These are phyloP conservation scores for Phallusia fumigata DNA, from an alignment of 23 tunicate species.

Conservation along the genomic window DNA sequence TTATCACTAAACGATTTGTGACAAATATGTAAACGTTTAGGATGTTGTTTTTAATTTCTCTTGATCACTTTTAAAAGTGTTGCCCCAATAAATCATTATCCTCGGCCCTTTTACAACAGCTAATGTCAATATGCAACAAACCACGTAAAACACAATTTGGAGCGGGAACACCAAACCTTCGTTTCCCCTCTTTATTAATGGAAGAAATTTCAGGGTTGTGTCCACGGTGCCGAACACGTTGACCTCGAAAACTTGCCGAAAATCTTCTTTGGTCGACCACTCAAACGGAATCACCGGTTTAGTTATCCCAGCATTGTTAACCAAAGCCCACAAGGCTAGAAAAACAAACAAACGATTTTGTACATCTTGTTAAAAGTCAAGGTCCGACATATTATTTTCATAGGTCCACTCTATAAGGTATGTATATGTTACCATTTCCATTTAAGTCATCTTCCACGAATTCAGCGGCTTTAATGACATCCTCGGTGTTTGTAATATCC, in stretches of 20 bases:
- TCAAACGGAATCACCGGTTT: conserved; percentile 25
- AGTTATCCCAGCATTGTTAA: conserved; percentile 39
- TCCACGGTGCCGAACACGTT: conserved; percentile 37
- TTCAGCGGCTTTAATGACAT: background rate
- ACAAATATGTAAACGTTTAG: too few species aligned
- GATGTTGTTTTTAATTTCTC: too few species aligned
- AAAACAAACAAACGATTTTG: too few species aligned
- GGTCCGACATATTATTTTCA: too few species aligned
- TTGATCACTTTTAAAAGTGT: too few species aligned
- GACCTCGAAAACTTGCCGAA: conserved; percentile 27
- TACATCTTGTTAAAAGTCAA: background rate
- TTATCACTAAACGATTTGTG: too few species aligned
- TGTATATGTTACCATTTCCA: background rate
- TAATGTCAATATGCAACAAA: too few species aligned
- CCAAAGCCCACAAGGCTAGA: conserved; percentile 50
- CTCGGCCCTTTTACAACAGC: too few species aligned
- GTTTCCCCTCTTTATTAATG: conserved; percentile 34
- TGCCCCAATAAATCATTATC: too few species aligned
- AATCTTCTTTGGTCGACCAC: conserved; percentile 38
- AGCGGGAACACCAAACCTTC: conserved; percentile 23
- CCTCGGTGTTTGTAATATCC: background rate
- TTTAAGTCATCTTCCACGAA: background rate
- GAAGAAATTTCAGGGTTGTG: conserved; percentile 33
- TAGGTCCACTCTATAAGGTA: too few species aligned
- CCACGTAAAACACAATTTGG: background rate